These are phyloP conservation scores for Anthophora plumipes DNA, from an alignment of 2,888 invertebrate genomes.

Conservation along the genomic window DNA sequence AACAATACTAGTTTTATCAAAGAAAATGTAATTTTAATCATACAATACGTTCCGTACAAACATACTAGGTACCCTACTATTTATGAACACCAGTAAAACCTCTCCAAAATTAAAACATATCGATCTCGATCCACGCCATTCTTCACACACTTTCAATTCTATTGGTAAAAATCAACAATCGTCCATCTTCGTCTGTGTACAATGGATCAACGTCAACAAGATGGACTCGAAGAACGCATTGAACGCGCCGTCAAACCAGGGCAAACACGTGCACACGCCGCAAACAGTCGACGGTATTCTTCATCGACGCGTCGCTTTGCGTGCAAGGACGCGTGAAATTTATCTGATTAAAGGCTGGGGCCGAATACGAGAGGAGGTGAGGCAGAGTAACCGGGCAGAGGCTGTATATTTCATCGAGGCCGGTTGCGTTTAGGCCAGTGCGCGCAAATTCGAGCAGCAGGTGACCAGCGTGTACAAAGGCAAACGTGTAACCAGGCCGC, in stretches of 20 bases:
- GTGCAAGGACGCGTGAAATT: conserved; percentile 40
- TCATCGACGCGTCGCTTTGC: conserved; percentile 9
- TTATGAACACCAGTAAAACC: too few relatives aligned
- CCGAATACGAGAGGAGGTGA: background rate
- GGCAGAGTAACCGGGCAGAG: background rate
- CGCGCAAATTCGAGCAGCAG: conserved; percentile 61
- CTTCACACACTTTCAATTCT: too few relatives aligned
- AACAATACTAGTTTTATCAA: too few relatives aligned
- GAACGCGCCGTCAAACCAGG: background rate
- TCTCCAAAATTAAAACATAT: too few relatives aligned
- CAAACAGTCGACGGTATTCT: conserved; percentile 17
- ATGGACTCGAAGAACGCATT: too few relatives aligned
- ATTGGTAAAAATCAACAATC: background rate
- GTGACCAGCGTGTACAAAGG: conserved; percentile 57
- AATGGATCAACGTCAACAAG: background rate
- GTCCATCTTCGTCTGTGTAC: background rate
- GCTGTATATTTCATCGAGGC: conserved; percentile 64
- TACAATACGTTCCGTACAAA: too few relatives aligned
- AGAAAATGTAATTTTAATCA: too few relatives aligned
- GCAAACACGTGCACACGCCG: background rate
- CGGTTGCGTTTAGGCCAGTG: conserved; percentile 51
- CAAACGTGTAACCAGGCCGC: conserved; percentile 57
- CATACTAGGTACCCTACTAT: too few relatives aligned
- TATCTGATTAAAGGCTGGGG: background rate
- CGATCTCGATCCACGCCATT: too few relatives aligned